phyloP scores from a whole-genome alignment of 1,140 invertebrate species.

The Frieseomelitta varia region DNA sequence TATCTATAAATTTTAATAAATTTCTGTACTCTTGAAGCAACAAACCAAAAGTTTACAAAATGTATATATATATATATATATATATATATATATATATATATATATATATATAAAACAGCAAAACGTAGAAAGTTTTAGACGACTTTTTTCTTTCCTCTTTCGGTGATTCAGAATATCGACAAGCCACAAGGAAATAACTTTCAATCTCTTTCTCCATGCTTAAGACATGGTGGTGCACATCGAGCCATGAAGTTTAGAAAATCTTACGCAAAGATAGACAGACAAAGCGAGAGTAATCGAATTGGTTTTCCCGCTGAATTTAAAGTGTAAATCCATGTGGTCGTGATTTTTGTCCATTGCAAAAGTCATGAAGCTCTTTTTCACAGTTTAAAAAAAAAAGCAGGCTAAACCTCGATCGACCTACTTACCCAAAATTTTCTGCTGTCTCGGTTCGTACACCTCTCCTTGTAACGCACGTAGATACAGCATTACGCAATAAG shows the following conservation, averaged over 20 bases:
- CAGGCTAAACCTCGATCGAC: slow-evolving; percentile 31
- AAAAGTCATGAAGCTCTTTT: neutral
- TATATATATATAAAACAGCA: neutral
- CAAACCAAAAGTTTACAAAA: neutral
- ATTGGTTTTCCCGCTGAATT: neutral
- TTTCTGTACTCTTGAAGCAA: neutral
- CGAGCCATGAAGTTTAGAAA: neutral
- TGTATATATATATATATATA: too few relatives aligned
- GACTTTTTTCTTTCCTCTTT: neutral
- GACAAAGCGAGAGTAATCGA: neutral
- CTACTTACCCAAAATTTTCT: slow-evolving; percentile 64
- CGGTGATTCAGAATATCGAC: neutral
- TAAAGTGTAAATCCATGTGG: too few relatives aligned
- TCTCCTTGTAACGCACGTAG: neutral
- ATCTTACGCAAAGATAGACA: slow-evolving; percentile 11
- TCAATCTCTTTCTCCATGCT: neutral
- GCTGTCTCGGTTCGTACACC: slow-evolving; percentile 19
- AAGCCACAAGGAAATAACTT: neutral
- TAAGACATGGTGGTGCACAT: neutral
- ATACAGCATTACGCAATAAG: slow-evolving; percentile 55
- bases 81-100: too few relatives aligned
- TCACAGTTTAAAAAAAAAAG: slow-evolving; percentile 19
- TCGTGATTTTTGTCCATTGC: neutral
- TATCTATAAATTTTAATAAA: neutral
- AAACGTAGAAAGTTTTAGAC: neutral